phyloP scores from a whole-genome alignment of 2,888 invertebrate species.

The Drosophila bunnanda region DNA sequence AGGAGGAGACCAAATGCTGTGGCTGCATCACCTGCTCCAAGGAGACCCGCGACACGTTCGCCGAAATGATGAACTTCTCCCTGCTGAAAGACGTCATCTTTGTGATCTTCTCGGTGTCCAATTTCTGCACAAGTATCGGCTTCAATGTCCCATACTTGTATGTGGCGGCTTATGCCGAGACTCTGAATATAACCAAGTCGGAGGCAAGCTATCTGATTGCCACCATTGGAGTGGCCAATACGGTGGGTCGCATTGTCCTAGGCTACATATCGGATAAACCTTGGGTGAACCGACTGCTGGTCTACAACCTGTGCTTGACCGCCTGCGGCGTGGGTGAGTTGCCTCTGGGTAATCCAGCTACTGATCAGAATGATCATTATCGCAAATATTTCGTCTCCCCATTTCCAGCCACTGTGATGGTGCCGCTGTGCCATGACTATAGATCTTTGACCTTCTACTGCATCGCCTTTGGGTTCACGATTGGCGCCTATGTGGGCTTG shows the following conservation, averaged over 20 bases:
- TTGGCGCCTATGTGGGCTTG: slow-evolving; percentile 98
- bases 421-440: slow-evolving; percentile 91
- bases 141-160: slow-evolving; percentile 97
- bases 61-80: slow-evolving; percentile 93
- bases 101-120: slow-evolving; percentile 95
- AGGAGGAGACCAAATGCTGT: slow-evolving; percentile 85
- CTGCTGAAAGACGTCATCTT: slow-evolving; percentile 94
- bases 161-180: slow-evolving; percentile 90
- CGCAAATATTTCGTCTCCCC: too few relatives aligned
- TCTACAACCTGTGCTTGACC: slow-evolving; percentile 95
- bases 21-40: slow-evolving; percentile 88
- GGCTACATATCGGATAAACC: slow-evolving; percentile 95
- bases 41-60: slow-evolving; percentile 89
- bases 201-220: slow-evolving; percentile 90
- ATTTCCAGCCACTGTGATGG: slow-evolving; percentile 90
- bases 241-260: slow-evolving; percentile 93
- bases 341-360: too few relatives aligned
- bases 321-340: slow-evolving; percentile 93
- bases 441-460: slow-evolving; percentile 91
- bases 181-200: slow-evolving; percentile 86
- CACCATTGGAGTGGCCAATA: slow-evolving; percentile 94
- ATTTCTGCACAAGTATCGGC: slow-evolving; percentile 94
- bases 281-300: slow-evolving; percentile 94
- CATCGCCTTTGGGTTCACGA: slow-evolving; percentile 93
- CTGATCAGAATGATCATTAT: neutral